Base-by-base conservation (phyloP, 2,797 vertebrate genomes). In the Labeo calbasu region DNA sequence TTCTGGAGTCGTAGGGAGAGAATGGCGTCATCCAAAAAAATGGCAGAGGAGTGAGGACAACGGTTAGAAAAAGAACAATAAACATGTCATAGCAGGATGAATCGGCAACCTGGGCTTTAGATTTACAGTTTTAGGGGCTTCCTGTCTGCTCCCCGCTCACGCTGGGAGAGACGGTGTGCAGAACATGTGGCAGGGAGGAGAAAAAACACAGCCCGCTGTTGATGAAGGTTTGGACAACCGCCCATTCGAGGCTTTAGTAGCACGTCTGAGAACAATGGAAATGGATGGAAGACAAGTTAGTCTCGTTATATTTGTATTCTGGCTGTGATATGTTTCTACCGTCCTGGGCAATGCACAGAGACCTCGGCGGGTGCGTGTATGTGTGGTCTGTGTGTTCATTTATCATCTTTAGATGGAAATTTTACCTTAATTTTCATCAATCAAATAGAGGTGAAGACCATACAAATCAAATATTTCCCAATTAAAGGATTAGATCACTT, bases 71-170 rank as follows among this genome's bases (percentile, higher is more conserved):
- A 83, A 87, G 65, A 83, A 88, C 88, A 91, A 91, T 93, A 91
- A 93, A 94, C 83, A 89, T 92, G 90, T 92, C 91, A 87, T 86
- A 86, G 80, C 86, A 86, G 86, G 88, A 91, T 88, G 76, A 81
- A 92, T 85, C 78, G 57, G 79, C 59, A 83, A 90, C 65, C 88
- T 87, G 88, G 86, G 71, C 65, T 90, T 89, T 50, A 75, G 87
- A 93, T 92, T 91, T 92, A 91, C 85, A 81, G 87, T 88, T 88
- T 81, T 73, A 87, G 87, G 69, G 10, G 85, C 88, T 92, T 92
- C 90, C 92, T 89, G 83, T 86, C 87, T 81, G 79, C 77, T 91
- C 88, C 88, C 91, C 86, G 32, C 78, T 83, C 78, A 46, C 69
- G 75, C 85, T 70, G 90, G 87, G 83, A 85, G 40, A 77, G 82